Evolutionary conservation across 2,888 invertebrate species (phyloP).

Genomic region (Leptinotarsa haldemani): DNA sequence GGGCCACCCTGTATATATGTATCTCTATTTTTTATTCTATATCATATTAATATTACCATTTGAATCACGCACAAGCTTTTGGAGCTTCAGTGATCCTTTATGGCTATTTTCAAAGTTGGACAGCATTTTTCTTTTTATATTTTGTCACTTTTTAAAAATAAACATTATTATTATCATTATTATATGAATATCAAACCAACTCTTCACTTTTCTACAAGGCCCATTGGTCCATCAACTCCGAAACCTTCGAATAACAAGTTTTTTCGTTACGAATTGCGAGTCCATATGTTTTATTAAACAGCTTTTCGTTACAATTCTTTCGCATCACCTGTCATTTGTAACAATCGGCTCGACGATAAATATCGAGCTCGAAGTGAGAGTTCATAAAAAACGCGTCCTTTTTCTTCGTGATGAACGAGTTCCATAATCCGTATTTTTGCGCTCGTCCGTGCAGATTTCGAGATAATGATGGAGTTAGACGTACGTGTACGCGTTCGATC

Average conservation of each 20-base stretch:
- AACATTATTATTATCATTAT: too few relatives aligned
- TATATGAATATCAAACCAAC: too few relatives aligned
- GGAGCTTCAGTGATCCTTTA: too few relatives aligned
- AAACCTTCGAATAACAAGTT: not conserved
- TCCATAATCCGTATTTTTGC: constrained; percentile 28
- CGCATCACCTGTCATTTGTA: constrained; percentile 18
- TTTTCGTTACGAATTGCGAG: not conserved
- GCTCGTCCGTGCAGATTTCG: constrained; percentile 50
- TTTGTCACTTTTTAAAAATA: too few relatives aligned
- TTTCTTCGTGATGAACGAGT: constrained; percentile 15
- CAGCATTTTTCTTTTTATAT: too few relatives aligned
- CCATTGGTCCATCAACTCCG: not conserved
- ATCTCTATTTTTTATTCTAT: too few relatives aligned
- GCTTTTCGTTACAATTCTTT: constrained; percentile 20
- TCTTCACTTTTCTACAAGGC: not conserved
- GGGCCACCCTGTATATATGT: too few relatives aligned
- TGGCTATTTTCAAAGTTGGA: too few relatives aligned
- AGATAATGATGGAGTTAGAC: constrained; percentile 52
- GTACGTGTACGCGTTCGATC: constrained; percentile 47
- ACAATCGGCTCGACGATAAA: constrained; percentile 12
- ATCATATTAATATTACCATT: too few relatives aligned
- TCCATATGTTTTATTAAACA: constrained; percentile 23
- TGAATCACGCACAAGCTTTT: too few relatives aligned
- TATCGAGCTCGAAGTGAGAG: not conserved
- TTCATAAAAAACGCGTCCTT: constrained; percentile 1